Base-by-base conservation (phyloP, 2,888 invertebrate genomes). In the Cistogaster globosa region DNA sequence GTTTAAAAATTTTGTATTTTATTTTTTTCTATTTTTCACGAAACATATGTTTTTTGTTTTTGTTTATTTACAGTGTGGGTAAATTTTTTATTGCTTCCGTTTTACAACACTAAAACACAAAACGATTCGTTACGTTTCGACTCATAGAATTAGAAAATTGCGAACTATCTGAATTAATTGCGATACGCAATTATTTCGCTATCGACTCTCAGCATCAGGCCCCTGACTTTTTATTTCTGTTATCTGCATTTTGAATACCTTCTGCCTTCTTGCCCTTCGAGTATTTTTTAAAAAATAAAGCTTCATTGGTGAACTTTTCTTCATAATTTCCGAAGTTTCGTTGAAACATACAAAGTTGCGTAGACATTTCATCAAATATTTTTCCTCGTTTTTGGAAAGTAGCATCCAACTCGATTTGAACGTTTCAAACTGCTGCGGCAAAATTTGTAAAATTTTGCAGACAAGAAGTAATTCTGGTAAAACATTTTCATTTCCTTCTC, bases 391-490 rank as follows among this genome's bases (percentile, higher is more conserved):
- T 60, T 88, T 89, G 7, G 87, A 87, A 48, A 88, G 62, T 68
- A 88, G 60, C 89, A 88, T 88, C 89, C 89, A 89, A 82, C 88
- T 88, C 14, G 88, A 88, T 48, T 74, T 38, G 68, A 89, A 88
- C 2, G 63, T 84, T 45, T 87, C 82, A 62, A 86, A 88, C 22
- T 32, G 57, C 32, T 51, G 83, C 53, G 87, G 87, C 60, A 88
- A 84, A 82, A 88, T 86, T 12, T 88, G 84, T 38, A 89, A 86
- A 62, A 38, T 38, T 38, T 38, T 38, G 38, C 38, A 38, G 38
- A 38, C 38, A 9, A 38, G 38, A 38, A 38, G 86, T 38, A 38
- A 62, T 80, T 75, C 86, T 88, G 89, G 72, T 88, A 88, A 36
- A 89, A 87, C 45, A 89, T 68, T 11, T 83, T 80, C 83, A 82